A percentile compares a stretch with the other conserved stretches of the same genome.
phyloP scores from a whole-genome alignment of 2,113 vertebrate species.

The Anolis sagrei region DNA sequence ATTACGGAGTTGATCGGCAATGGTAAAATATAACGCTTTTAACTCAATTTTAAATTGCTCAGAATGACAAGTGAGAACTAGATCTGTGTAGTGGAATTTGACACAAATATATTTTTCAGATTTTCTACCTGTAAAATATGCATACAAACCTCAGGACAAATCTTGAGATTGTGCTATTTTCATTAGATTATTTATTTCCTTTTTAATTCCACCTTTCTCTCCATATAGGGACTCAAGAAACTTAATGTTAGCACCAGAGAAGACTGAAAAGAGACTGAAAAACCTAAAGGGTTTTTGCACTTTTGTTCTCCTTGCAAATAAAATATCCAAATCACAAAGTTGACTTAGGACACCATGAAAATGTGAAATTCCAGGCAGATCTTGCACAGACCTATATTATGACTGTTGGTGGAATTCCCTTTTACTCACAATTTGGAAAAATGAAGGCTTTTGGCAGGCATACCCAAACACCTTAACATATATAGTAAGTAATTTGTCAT shows the following conservation, averaged over 20 bases:
- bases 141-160: not conserved
- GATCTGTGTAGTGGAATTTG: not conserved
- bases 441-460: not conserved
- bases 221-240: no score
- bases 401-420: not conserved
- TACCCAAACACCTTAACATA: not conserved
- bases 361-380: not conserved
- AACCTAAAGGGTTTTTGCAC: not conserved
- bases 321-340: not conserved
- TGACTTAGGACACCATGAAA: not conserved
- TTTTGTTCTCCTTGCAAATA: conserved; percentile 16
- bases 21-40: no score
- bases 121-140: not conserved
- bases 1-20: not conserved
- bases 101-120: not conserved
- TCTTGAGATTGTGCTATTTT: not conserved
- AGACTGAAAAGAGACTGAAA: not conserved
- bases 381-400: not conserved
- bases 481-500: not conserved
- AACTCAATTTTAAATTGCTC: not conserved
- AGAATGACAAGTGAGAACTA: not conserved
- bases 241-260: not conserved
- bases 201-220: no score
- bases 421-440: not conserved
- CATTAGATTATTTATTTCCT: no score